phyloP scores from a whole-genome alignment of 2,113 vertebrate species.

The Opisthocomus hoazin region DNA sequence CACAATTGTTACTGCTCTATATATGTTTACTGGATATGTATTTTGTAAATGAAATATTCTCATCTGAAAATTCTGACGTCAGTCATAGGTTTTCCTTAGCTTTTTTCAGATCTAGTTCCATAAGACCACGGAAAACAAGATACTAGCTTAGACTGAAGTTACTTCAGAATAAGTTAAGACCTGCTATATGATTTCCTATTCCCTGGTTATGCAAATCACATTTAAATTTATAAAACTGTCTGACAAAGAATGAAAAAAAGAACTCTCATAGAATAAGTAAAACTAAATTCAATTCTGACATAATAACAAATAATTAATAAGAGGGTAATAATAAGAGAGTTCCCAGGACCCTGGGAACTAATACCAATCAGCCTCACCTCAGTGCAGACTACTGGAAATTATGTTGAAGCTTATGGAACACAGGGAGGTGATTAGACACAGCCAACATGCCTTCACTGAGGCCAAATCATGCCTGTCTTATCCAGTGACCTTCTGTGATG shows the following conservation, averaged over 20 bases:
- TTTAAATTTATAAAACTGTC: not conserved
- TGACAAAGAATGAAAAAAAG: not conserved
- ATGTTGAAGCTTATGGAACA: not conserved
- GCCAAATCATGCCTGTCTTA: not conserved
- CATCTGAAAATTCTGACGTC: not conserved
- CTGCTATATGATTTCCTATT: not conserved
- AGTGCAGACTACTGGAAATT: not conserved
- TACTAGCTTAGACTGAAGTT: not conserved
- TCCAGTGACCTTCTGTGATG: not conserved
- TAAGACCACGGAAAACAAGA: not conserved
- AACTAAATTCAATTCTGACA: not conserved
- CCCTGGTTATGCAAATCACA: not conserved
- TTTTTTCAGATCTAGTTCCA: not conserved
- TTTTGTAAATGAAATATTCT: not conserved
- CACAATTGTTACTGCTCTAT: not conserved
- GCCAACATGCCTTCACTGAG: not conserved
- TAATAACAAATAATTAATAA: not conserved
- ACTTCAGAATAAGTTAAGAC: not conserved
- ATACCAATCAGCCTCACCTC: not conserved
- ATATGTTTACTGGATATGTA: not conserved
- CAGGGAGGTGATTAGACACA: not conserved
- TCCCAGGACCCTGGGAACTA: not conserved
- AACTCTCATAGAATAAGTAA: not conserved
- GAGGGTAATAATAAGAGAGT: not conserved
- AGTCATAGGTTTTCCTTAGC: not conserved